phyloP scores from a whole-genome alignment of 1,140 invertebrate genomes.

The Bradynema listronoti region DNA sequence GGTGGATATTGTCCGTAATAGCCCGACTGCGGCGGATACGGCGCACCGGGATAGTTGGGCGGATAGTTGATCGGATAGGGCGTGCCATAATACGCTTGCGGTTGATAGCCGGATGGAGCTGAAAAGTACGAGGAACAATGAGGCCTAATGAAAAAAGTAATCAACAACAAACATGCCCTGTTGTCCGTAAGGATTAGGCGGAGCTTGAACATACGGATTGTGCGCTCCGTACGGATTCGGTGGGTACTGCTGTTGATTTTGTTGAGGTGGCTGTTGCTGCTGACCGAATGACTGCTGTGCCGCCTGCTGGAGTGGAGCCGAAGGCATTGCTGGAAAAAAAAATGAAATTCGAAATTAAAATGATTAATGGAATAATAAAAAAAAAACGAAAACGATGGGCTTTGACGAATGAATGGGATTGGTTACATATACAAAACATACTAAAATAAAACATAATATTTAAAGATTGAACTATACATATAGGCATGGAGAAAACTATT shows the following conservation, averaged over 20 bases:
- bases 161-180: no score
- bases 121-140: conserved; percentile 4
- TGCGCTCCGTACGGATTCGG: conserved; percentile 27
- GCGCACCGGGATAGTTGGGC: conserved; percentile 33
- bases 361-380: conserved; percentile 3
- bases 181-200: conserved; percentile 22
- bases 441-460: no score
- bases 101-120: conserved; percentile 17
- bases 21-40: conserved; percentile 21
- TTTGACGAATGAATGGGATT: no score
- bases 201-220: no score
- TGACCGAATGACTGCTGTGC: conserved; percentile 16
- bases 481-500: no score
- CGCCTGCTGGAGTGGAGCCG: conserved; percentile 21
- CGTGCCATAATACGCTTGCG: conserved; percentile 21
- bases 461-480: no score
- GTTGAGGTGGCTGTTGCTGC: conserved; percentile 23
- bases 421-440: no score
- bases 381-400: not conserved
- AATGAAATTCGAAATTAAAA: not conserved
- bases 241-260: conserved; percentile 27
- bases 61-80: conserved; percentile 34
- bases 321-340: not conserved
- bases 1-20: conserved; percentile 24
- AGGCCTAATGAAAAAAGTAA: no score